A percentile compares a stretch with the other conserved stretches of the same genome.
Conservation (phyloP, 2,113 vertebrate genomes). For the Hypocryptadius cinnamomeus region DNA sequence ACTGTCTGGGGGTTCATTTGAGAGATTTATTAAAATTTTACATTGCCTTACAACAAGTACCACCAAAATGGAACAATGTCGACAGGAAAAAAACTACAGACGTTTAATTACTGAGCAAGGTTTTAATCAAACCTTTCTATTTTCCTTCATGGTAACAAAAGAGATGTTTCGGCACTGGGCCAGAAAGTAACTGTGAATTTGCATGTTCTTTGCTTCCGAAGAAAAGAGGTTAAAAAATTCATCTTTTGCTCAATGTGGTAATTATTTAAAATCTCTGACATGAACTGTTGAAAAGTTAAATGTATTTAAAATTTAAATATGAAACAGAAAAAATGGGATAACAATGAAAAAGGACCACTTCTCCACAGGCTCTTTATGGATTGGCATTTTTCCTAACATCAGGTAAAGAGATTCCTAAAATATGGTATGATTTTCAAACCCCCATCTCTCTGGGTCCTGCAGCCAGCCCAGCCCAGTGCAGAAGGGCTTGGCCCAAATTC, state of each 20-base stretch:
- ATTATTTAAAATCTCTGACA: conserved; percentile 38
- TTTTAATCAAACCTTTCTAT: conserved; percentile 52
- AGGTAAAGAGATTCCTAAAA: not conserved
- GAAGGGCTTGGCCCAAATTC: not conserved
- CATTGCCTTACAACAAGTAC: not conserved
- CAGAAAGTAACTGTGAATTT: conserved; percentile 34
- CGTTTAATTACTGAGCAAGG: conserved; percentile 29
- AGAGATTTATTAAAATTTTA: conserved; percentile 34
- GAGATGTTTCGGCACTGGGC: conserved; percentile 8
- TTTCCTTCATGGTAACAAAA: conserved; percentile 12
- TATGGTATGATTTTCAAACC: not conserved
- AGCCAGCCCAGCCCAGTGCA: not conserved
- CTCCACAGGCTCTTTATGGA: not conserved
- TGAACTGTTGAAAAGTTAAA: not conserved
- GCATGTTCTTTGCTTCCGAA: conserved; percentile 1
- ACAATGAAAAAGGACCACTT: not conserved
- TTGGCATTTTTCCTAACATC: not conserved
- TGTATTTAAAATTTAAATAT: conserved; percentile 8
- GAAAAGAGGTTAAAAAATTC: conserved; percentile 48
- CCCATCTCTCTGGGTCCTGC: not conserved
- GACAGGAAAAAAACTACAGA: conserved; percentile 8
- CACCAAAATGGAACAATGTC: conserved; percentile 2
- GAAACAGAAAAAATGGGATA: not conserved
- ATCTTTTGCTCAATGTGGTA: conserved; percentile 10
- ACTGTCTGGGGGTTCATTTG: conserved; percentile 31